Base-by-base conservation (phyloP, 2,797 vertebrate species). In the Ispidina lecontei region DNA sequence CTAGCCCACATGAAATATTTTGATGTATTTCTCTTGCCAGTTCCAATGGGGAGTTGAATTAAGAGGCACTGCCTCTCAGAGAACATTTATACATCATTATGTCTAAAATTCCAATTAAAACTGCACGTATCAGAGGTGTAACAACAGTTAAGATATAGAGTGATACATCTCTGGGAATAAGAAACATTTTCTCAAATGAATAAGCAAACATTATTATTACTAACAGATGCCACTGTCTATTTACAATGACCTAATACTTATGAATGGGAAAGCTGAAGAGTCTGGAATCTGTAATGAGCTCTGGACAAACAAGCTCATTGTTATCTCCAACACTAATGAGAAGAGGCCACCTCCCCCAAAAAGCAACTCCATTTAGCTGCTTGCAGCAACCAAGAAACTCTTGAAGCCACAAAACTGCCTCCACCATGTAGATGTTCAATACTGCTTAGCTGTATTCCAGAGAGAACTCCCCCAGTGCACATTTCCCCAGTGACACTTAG, bases 241-340 rank as follows among this genome's bases (percentile, higher is more conserved):
- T 88, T 93, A 93, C 87, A 92, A 92, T 89, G 95, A 88, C 52
- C 72, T 81, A 72, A 73, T 80, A 70, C 15, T 54, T 43, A 43
- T 78, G 87, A 94, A 90, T 77, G 29, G 51, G 54, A 95, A 94
- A 83, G 87, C 75, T 94, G 93, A 95, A 94, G 94, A 91, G 90
- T 26, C 68, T 84, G 82, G 84, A 95, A 94, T 96, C 59, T 78
- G 63, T 94, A 96, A 96, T 90, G 87, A 95, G 93, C 77, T 70
- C 87, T 78, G 67, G 79, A 95, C 81, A 96, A 96, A 94, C 63
- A 91, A 90, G 59, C 43, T 90, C 91, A 90, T 87, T 96, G 94
- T 96, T 91, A 94, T 85, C 75, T 93, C 63, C 78, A 91, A 43
- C 41, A 43, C 81, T 87, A 94, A 93, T 80, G 79, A 94, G 88